These are phyloP conservation scores for Cyprichromis sp. DNA, from an alignment of 2,113 vertebrate genomes.

Conservation along the genomic window DNA sequence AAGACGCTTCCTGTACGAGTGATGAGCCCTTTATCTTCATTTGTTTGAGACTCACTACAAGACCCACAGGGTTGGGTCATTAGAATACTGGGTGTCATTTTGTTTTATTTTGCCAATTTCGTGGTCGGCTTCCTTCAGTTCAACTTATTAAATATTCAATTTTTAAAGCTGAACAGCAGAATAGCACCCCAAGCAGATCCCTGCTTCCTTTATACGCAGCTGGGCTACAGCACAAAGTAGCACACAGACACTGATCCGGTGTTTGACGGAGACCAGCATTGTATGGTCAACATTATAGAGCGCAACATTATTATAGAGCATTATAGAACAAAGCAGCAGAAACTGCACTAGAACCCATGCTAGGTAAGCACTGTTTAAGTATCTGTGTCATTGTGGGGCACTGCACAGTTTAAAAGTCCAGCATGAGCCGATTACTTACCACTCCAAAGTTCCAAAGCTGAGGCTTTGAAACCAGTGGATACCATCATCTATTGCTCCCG, in stretches of 20 bases:
- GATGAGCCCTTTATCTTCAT: accelerated
- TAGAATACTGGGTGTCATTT: not conserved
- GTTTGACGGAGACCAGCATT: not conserved
- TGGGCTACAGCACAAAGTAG: not conserved
- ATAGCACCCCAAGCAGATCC: not conserved
- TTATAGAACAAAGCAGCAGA: not conserved
- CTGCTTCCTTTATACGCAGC: not conserved
- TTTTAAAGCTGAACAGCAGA: not conserved
- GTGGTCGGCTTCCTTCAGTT: not conserved
- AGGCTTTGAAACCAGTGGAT: not conserved
- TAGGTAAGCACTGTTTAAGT: not conserved
- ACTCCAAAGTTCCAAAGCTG: not conserved
- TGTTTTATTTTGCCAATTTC: not conserved
- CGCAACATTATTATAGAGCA: not conserved
- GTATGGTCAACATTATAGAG: not conserved
- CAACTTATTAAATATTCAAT: not conserved
- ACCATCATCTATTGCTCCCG: not conserved
- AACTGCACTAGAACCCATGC: not conserved
- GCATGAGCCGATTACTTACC: not conserved
- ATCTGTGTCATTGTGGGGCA: not conserved
- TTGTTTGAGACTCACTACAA: not conserved
- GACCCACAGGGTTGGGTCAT: not conserved
- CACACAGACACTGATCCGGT: not conserved
- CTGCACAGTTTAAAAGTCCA: not conserved
- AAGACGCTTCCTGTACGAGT: not conserved